Percentiles rank a stretch among this genome's conserved stretches.
phyloP scores from a whole-genome alignment of 2,888 invertebrate species.

The Pseudococcus viburni region DNA sequence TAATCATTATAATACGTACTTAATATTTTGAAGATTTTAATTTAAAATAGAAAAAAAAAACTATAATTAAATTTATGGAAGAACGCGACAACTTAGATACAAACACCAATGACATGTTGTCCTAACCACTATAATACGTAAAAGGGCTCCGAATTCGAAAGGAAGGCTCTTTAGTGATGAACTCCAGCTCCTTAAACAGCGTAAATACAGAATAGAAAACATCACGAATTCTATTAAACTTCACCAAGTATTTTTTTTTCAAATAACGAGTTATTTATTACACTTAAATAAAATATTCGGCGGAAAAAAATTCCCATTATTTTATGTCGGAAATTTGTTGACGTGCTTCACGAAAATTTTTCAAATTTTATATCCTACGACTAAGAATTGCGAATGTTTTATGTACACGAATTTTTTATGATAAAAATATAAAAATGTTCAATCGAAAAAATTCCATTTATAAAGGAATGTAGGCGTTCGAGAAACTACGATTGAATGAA shows the following conservation, averaged over 20 bases:
- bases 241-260: neutral
- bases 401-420: neutral
- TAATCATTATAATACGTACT: neutral
- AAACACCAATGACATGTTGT: constrained; percentile 27
- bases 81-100: constrained; percentile 36
- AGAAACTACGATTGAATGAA: neutral
- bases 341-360: neutral
- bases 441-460: neutral
- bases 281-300: neutral
- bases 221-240: neutral
- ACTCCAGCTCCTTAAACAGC: neutral
- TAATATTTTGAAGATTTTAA: constrained; percentile 3
- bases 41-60: constrained; percentile 21
- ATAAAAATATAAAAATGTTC: neutral
- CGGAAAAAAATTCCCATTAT: too few species aligned
- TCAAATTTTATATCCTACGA: neutral
- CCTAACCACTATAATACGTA: neutral
- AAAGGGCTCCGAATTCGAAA: neutral
- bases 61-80: constrained; percentile 25
- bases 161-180: neutral
- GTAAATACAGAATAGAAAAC: neutral
- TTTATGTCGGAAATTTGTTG: too few species aligned
- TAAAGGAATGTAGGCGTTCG: neutral
- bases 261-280: neutral
- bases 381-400: neutral